Evolutionary conservation across 2,113 vertebrate species (phyloP).

Genomic region (Typhlomys cinereus): DNA sequence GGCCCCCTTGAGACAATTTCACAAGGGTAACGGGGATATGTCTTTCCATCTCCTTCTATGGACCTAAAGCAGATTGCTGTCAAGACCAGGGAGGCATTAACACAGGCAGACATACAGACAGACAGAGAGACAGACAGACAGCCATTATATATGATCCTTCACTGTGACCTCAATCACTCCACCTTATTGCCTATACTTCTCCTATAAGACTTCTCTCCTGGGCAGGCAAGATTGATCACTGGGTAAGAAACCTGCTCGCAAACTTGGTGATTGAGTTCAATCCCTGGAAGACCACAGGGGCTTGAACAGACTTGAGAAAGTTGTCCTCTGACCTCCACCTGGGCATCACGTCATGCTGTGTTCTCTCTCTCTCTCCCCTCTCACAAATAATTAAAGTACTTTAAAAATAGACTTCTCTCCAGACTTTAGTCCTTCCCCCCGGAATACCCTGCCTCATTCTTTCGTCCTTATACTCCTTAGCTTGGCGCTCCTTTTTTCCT

Average conservation of each 20-base stretch:
- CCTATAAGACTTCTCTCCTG: background rate
- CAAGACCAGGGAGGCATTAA: background rate
- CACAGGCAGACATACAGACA: too few species aligned
- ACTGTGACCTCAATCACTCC: background rate
- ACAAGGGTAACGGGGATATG: background rate
- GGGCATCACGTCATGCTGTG: too few species aligned
- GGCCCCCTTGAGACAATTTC: background rate
- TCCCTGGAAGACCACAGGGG: too few species aligned
- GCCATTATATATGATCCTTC: background rate
- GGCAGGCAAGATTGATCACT: too few species aligned
- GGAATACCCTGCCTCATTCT: background rate
- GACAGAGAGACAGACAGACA: too few species aligned
- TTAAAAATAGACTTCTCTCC: too few species aligned
- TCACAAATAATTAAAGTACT: too few species aligned
- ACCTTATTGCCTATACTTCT: background rate
- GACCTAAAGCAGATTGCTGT: background rate
- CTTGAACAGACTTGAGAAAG: too few species aligned
- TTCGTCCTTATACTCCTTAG: background rate
- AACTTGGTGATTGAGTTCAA: too few species aligned
- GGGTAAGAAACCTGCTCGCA: too few species aligned
- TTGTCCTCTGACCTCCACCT: background rate
- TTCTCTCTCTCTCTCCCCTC: too few species aligned
- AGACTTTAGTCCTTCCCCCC: too few species aligned
- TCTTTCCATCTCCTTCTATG: background rate
- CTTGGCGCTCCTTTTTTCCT: background rate